Evolutionary conservation across 2,797 vertebrate genomes (phyloP).

Genomic region (Propithecus perrieri): DNA sequence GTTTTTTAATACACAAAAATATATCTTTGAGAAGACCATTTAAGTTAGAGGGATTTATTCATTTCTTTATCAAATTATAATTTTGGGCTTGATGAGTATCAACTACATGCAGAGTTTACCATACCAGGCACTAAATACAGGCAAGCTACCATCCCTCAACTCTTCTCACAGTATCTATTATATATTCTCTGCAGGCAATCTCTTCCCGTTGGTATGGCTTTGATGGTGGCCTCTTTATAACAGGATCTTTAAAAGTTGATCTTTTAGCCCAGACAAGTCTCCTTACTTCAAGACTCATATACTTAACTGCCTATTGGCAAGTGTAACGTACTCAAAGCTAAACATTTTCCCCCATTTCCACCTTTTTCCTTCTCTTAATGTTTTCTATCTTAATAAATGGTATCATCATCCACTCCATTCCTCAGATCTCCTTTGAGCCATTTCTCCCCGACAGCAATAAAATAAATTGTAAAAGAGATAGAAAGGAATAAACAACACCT

Average conservation of each 20-base stretch:
- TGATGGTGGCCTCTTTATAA: background rate
- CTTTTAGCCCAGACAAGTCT: background rate
- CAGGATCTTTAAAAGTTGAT: background rate
- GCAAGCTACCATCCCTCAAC: fast-evolving
- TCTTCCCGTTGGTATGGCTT: background rate
- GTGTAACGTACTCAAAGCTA: background rate
- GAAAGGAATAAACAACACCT: background rate
- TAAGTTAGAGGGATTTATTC: background rate
- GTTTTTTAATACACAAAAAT: background rate
- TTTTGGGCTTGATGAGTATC: background rate
- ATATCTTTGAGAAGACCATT: background rate
- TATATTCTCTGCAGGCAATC: too few relatives aligned
- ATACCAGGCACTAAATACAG: too few relatives aligned
- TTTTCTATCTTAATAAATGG: background rate
- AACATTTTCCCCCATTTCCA: background rate
- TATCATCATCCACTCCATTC: background rate
- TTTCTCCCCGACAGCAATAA: background rate
- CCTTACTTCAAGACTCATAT: background rate
- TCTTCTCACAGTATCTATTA: background rate
- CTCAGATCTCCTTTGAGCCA: background rate
- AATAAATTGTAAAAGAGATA: background rate
- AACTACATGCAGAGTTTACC: background rate
- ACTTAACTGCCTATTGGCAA: background rate
- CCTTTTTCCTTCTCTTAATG: background rate
- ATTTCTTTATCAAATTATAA: background rate